Percentiles rank a stretch among this genome's conserved stretches.
Evolutionary conservation across 2,888 invertebrate species (phyloP).

Genomic region (Noctua fimbriata): DNA sequence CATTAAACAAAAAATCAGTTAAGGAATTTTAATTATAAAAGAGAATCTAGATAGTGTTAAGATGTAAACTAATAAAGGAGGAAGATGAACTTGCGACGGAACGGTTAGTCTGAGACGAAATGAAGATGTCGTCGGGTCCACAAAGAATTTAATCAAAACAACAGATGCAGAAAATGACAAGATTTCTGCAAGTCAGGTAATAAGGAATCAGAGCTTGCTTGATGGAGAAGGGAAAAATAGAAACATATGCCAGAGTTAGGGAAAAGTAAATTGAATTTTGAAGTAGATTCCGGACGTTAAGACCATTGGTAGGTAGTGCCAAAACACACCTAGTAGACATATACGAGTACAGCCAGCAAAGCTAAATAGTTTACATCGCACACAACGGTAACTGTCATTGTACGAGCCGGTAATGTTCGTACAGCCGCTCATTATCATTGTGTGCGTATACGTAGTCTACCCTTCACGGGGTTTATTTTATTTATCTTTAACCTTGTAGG

Average conservation of each 20-base stretch:
- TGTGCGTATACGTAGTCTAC: no score
- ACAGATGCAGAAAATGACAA: conserved; percentile 49
- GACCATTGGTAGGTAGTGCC: background rate
- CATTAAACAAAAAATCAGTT: conserved; percentile 7
- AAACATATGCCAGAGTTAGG: background rate
- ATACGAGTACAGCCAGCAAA: no score
- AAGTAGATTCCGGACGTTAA: background rate
- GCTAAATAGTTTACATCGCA: no score
- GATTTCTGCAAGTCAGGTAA: conserved; percentile 23
- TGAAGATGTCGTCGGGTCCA: conserved; percentile 42
- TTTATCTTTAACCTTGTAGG: no score
- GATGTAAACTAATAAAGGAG: conserved; percentile 23
- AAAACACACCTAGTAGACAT: background rate
- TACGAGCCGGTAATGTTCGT: no score
- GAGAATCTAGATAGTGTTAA: conserved; percentile 7
- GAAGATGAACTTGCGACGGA: conserved; percentile 22
- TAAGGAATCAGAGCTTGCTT: conserved; percentile 27
- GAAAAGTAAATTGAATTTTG: background rate
- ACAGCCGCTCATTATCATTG: no score
- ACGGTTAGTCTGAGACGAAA: conserved; percentile 42
- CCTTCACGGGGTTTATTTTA: no score
- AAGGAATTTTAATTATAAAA: conserved; percentile 14
- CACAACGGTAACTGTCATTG: no score
- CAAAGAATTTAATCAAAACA: conserved; percentile 59
- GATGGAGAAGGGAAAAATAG: background rate